A percentile compares a stretch with the other conserved stretches of the same genome.
Evolutionary conservation across 2,113 vertebrate species (phyloP).

Genomic region (Coregonus clupeaformis): DNA sequence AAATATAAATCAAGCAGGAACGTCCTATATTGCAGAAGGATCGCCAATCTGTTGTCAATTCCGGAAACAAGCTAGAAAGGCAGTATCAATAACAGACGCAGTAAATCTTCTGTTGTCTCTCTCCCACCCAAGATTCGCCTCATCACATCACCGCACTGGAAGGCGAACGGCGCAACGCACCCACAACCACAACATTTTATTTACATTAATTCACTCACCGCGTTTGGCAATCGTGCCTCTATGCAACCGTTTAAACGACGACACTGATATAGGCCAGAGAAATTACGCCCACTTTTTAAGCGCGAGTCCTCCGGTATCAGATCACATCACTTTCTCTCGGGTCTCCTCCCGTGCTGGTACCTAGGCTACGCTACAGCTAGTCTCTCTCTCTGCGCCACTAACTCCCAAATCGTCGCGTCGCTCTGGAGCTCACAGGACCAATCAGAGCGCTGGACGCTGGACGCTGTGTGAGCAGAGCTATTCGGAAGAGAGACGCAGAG

Average conservation of each 20-base stretch:
- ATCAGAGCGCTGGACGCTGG: conserved; percentile 28
- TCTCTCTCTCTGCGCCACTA: conserved; percentile 63
- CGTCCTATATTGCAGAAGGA: background rate
- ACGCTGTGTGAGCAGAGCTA: conserved; percentile 32
- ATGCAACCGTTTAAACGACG: conserved; percentile 44
- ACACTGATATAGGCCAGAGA: conserved; percentile 33
- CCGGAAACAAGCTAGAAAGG: conserved; percentile 16
- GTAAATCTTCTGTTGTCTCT: conserved; percentile 39
- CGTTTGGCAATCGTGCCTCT: conserved; percentile 48
- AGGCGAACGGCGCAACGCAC: conserved; percentile 53
- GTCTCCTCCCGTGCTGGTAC: conserved; percentile 53
- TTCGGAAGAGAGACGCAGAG: conserved; percentile 31
- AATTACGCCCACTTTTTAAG: conserved; percentile 57
- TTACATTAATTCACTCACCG: conserved; percentile 68
- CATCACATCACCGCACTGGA: conserved; percentile 46
- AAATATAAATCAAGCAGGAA: background rate
- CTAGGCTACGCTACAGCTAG: conserved; percentile 11
- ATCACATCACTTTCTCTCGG: conserved; percentile 58
- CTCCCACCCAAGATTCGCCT: conserved; percentile 13
- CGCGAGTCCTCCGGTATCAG: conserved; percentile 55
- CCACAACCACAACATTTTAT: conserved; percentile 53
- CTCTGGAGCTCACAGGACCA: conserved; percentile 55
- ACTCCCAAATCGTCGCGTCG: conserved; percentile 50
- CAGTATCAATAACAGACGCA: conserved; percentile 42
- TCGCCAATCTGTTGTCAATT: conserved; percentile 21